A percentile compares a stretch with the other conserved stretches of the same genome.
These are phyloP conservation scores for Aphaenogaster rudis DNA, from an alignment of 1,140 invertebrate species.

Conservation along the genomic window DNA sequence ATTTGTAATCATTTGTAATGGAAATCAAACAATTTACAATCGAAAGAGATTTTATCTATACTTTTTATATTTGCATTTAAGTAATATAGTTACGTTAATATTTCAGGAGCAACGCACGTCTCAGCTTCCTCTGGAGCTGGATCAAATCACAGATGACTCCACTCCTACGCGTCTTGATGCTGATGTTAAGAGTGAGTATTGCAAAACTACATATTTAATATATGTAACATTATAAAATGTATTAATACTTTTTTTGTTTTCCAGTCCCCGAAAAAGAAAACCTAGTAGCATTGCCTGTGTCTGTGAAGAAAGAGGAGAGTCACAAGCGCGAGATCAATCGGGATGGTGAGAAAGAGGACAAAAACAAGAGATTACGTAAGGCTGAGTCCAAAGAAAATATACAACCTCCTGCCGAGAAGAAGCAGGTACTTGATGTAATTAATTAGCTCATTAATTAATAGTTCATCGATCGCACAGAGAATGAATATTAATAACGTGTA, in stretches of 20 bases:
- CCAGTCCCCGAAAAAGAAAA: constrained; percentile 84
- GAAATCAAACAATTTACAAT: background rate
- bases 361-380: constrained; percentile 86
- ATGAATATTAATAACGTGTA: background rate
- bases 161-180: constrained; percentile 93
- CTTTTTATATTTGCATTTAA: background rate
- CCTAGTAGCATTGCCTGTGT: constrained; percentile 77
- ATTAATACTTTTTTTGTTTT: constrained; percentile 60
- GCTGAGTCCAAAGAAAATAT: constrained; percentile 86
- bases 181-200: constrained; percentile 90
- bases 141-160: constrained; percentile 93
- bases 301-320: constrained; percentile 84
- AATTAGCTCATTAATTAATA: background rate
- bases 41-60: background rate
- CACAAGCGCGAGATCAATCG: constrained; percentile 86
- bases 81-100: background rate
- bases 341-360: constrained; percentile 86
- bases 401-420: constrained; percentile 86
- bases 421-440: constrained; percentile 82
- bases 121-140: constrained; percentile 94
- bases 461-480: background rate
- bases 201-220: constrained; percentile 10
- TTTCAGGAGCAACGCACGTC: constrained; percentile 94
- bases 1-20: constrained; percentile 25
- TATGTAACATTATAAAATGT: background rate